Base-by-base conservation (phyloP, 2,888 invertebrate genomes). In the Tachina grossa region DNA sequence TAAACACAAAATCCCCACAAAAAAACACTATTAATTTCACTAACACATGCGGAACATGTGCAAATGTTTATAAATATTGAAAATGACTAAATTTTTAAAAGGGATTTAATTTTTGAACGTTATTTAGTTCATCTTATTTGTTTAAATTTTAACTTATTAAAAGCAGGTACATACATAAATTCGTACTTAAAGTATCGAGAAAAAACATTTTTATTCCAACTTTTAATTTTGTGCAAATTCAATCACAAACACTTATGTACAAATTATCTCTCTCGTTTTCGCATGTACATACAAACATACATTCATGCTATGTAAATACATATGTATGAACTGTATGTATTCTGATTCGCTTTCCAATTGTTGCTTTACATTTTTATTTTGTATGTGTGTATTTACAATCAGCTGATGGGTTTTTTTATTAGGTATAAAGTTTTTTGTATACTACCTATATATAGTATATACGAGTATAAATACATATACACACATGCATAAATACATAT, bases 401-500 rank as follows among this genome's bases (percentile, higher is more conserved):
- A 87, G 87, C 87, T 87, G 87, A 86, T 87, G 74, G 79, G 55
- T 83, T 78, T 83, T 86, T 53, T 57, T 79, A 76, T 57, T 81
- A 79, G 65, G 59, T 77, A 77, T 84, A 47, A 65, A 57, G 74
- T 88, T 88, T 78, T 74, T 75, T 79, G 69, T 71, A 80, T 31
- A 80, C 82, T 83, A 80, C 80, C 66, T 31, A 31, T 31, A 31
- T 31, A 0, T 6, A 31, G 31, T 31, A 31, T 31, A 31, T 31
- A 31, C 31, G 31, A 31, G 31, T 31, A 79, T 57, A 75, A 57
- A n/a, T 2, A 41, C 16, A 16, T 11, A n/a, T 41, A n/a, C 2
- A 31, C 10, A 59, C 5, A 41, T 61, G 1, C 61, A 61, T 43
- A 1, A 13, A 43, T 31, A 31, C 31, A 57, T 57, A 2, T 22